Evolutionary conservation across 2,888 invertebrate genomes (phyloP), one percentile per base, ranked within the genome.

Genomic region (Netelia inedita): DNA sequence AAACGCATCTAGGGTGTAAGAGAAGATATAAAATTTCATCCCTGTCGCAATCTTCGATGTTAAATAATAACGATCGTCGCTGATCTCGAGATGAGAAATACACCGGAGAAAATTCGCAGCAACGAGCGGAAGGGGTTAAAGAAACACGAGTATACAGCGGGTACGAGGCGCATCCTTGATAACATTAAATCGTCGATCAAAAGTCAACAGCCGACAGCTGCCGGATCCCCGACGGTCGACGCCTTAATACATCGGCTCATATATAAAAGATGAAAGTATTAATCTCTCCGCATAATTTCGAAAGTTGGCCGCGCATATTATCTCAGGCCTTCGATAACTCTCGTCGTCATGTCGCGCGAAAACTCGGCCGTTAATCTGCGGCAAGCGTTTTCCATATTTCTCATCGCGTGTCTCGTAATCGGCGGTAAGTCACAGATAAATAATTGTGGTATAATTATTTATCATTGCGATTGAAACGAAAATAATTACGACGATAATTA

Each of bases 141-240:
- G 35, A 35, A 35, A 35, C 35, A 35, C 35, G 35, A 35, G 8
- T 35, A 35, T 35, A 35, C 35, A 35, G 5, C 35, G 35, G 35
- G 35, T 35, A 35, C 35, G 35, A 35, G 35, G 6, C 35, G 8
- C 35, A 35, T 35, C 35, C 35, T 35, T 46, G 46, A 46, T 46
- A 3, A 46, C 19, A 53, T n/a, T 10, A 69, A n/a, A 23, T 6
- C 69, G n/a, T 53, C 68, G 21, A 19, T 55, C 19, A 19, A 76
- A 46, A 59, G 76, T 75, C 69, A 82, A 82, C 53, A 82, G 19
- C 19, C 19, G 76, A 65, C 82, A 82, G 76, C 71, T 82, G 82
- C 11, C 46, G 46, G 8, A 55, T 46, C 43, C 9, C 10, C 53
- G 21, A 57, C 43, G 46, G 19, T 61, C 19, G 35, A 9, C 43